These are phyloP conservation scores for Spheniscus mendiculus DNA, from an alignment of 2,113 vertebrate species.

Conservation along the genomic window DNA sequence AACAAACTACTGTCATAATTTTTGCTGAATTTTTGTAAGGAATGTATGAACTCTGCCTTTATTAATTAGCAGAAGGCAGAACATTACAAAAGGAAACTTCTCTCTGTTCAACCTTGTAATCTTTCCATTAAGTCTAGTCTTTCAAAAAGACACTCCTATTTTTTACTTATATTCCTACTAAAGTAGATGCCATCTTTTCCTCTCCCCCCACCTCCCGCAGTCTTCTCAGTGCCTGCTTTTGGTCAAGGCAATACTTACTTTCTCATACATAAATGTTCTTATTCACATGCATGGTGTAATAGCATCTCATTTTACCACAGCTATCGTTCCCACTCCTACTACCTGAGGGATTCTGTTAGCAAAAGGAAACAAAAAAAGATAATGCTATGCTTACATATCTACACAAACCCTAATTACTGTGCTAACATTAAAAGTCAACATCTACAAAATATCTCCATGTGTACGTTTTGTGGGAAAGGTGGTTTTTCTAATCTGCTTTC, in stretches of 20 bases:
- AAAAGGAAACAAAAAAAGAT: background rate
- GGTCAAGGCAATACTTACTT: conserved; percentile 43
- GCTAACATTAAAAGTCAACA: conserved; percentile 16
- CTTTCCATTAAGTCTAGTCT: conserved; percentile 41
- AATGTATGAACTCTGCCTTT: conserved; percentile 67
- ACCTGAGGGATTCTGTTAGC: background rate
- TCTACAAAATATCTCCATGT: conserved; percentile 21
- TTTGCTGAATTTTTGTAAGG: conserved; percentile 52
- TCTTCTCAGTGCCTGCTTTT: conserved; percentile 43
- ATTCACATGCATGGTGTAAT: background rate
- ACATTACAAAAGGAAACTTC: conserved; percentile 47
- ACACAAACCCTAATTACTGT: background rate
- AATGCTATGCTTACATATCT: background rate
- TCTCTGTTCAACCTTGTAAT: conserved; percentile 42
- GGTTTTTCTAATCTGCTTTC: conserved; percentile 20
- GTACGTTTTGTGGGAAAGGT: conserved; percentile 3
- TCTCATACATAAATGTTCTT: conserved; percentile 42
- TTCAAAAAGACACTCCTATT: conserved; percentile 18
- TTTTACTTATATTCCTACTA: conserved; percentile 35
- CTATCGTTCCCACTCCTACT: background rate
- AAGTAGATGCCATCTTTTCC: conserved; percentile 11
- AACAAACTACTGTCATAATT: conserved; percentile 66
- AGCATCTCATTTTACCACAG: conserved; percentile 24
- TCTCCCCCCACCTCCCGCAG: background rate
- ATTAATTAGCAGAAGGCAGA: conserved; percentile 73